Evolutionary conservation across 2,797 vertebrate genomes (phyloP).

Genomic region (Pangasius sanitwongsei): DNA sequence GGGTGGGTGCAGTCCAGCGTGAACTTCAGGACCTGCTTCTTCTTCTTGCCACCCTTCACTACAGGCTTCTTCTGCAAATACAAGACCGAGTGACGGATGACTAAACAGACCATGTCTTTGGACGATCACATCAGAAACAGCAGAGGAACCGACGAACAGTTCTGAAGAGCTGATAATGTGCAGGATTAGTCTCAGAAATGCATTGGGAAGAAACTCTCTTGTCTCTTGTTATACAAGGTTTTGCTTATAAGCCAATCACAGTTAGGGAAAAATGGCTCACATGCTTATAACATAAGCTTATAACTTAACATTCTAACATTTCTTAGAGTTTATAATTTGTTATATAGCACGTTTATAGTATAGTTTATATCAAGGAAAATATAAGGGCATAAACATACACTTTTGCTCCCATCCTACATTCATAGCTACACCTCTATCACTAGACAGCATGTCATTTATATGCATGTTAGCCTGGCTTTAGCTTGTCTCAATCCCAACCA

Average conservation of each 20-base stretch:
- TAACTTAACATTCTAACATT: too few species aligned
- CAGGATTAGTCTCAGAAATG: neutral
- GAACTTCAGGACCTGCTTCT: constrained; percentile 95
- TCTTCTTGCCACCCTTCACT: constrained; percentile 90
- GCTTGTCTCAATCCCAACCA: neutral
- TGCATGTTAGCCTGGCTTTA: neutral
- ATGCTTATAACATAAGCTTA: neutral
- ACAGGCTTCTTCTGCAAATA: constrained; percentile 83
- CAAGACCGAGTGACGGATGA: neutral
- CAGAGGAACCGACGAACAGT: neutral
- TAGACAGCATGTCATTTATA: neutral
- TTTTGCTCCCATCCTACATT: neutral
- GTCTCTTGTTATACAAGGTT: too few species aligned
- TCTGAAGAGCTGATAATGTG: neutral
- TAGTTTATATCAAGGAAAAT: too few species aligned
- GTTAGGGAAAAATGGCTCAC: accelerated
- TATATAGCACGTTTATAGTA: neutral
- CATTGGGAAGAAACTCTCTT: neutral
- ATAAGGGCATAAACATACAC: too few species aligned
- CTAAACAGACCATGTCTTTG: neutral
- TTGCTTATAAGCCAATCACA: neutral
- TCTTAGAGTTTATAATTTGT: neutral
- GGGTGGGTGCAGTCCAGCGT: constrained; percentile 98
- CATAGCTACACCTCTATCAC: neutral
- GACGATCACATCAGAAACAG: too few species aligned